Evolutionary conservation across 2,888 invertebrate species (phyloP), one percentile per base, ranked within the genome.

Genomic region (Napeogenes inachia): DNA sequence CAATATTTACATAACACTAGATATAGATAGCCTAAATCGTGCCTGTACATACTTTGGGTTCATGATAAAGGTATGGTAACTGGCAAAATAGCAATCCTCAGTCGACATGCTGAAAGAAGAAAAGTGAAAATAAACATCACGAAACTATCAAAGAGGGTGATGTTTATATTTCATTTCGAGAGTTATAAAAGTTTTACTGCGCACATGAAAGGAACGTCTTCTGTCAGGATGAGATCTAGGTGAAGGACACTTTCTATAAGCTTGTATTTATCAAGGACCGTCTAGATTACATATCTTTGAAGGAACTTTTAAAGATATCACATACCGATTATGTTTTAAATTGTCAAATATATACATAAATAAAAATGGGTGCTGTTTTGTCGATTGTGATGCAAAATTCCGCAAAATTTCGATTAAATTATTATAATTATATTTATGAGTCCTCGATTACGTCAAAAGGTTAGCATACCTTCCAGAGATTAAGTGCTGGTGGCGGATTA

Each of bases 161-260:
- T 50, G 21, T 50, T 30, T 50, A 50, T 50, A 30, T 8, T 30
- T 13, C 13, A 50, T 50, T 30, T 30, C 30, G n/a, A 50, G 50
- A 30, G 55, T 53, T 66, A 56, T 56, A 57, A 61, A 59, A 59
- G 10, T 62, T 46, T 42, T 33, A 56, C 30, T 30, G 50, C 50
- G 50, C 21, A 50, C 30, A 38, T 59, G n/a, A 54, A 45, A 60
- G 64, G 62, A 64, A 64, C 57, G 54, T 63, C 60, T 57, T 59
- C 66, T 61, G 58, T 64, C 60, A 56, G 60, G 62, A 74, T 69
- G 73, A 59, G 71, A 72, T 72, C 68, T 71, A 66, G 73, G 72
- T 73, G 74, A 82, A 79, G 81, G 79, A 79, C 76, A 66, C 60
- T 46, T 50, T 62, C 50, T 46, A 47, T 63, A 59, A 67, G 58